Evolutionary conservation across 2,797 vertebrate genomes (phyloP), one percentile per base, ranked within the genome.

Genomic region (Labroides dimidiatus): DNA sequence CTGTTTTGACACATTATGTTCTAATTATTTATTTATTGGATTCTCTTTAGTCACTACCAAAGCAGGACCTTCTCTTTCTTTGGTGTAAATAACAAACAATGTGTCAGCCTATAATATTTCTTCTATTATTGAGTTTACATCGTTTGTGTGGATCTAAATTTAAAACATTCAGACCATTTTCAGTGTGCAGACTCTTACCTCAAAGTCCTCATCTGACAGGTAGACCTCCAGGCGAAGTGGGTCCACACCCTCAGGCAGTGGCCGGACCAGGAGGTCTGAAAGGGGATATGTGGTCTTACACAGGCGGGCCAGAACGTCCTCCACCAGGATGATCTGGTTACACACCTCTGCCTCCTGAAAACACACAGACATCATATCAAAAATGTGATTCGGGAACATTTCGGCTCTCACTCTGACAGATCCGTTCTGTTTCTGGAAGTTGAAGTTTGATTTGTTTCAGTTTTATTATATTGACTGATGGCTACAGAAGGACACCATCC

Each of bases 191-290:
- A 9, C 23, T 67, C 55, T 65, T 20, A 97, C 97, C 95, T 98
- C 93, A 50, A 98, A 99, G 88, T 99, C 96, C 55, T 94, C 91
- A 24, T 98, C 95, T 0, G 95, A 95, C 80, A 99, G 94, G 84
- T 99, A 99, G 77, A 97, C 92, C 93, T 99, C 97, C 69, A 99
- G 95, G 43, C 95, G 96, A 4, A 99, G 91, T 10, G 97, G 97
- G 80, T 99, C 96, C 0, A 97, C 96, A 0, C 96, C 97, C 50
- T 97, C 96, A 0, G 97, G 97, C 14, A 99, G 92, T 0, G 97
- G 97, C 52, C 97, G 93, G 42, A 93, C 95, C 50, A 96, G 90
- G 52, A 99, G 94, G 5, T 96, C 95, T 0, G 86, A 91, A 75
- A 98, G 89, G 0, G 96, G 96, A 62, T 96, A 97, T 5, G 90